Evolutionary conservation across 92 coral and sea anemone species (phyloP), one percentile per base, ranked within the genome.

Genomic region (Blastomussa wellsi): DNA sequence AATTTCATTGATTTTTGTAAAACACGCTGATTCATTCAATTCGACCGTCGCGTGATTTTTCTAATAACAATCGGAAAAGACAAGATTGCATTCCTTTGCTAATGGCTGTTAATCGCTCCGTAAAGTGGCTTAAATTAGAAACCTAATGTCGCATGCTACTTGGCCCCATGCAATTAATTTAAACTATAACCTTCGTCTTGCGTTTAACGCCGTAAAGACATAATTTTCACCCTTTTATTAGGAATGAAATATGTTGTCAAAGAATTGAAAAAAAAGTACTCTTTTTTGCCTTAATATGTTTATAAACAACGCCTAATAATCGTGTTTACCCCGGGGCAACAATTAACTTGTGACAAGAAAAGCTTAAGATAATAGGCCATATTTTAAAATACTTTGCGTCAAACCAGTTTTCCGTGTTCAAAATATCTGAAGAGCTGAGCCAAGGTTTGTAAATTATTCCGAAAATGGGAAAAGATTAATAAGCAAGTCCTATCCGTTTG

Each of bases 11-110:
- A 0, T 35, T 37, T 70, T 19, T 74, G 26, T 26, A 24, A 44
- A 42, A 75, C 37, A n/a, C 28, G 39, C 79, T 17, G 59, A 75
- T 1, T 75, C 62, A 75, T 75, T 28, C 79, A 16, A 48, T 29
- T 16, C 22, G 41, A 42, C n/a, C 20, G 38, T 75, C 79, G 79
- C 79, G 60, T 47, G 79, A 75, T 48, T 75, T 47, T 70, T 42
- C 31, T 32, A 5, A 70, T 16, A 70, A 16, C 75, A 37, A 16
- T 70, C n/a, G n/a, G 29, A 33, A 12, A 33, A 28, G 44, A 70
- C 36, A 36, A 37, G 75, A 70, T 75, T 26, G 15, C 79, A 75
- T 26, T 47, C 79, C 48, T 37, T 28, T 5, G 60, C 59, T 44
- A 44, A 75, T 44, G 24, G 79, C 7, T 47, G 37, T 48, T 75